These are phyloP conservation scores for Puntigrus tetrazona DNA, from an alignment of 2,113 vertebrate species.

Conservation along the genomic window DNA sequence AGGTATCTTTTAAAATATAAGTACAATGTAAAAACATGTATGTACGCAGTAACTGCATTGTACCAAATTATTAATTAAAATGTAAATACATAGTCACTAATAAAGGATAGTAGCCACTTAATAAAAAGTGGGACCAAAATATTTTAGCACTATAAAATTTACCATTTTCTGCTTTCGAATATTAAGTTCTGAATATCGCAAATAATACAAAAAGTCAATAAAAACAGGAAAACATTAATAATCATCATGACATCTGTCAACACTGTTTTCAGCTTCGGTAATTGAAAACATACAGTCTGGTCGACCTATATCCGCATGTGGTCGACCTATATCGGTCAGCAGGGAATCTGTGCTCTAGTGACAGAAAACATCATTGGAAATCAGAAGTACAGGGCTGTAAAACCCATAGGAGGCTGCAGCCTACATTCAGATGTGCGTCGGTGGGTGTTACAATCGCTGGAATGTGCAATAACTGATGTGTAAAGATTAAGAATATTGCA, in stretches of 20 bases:
- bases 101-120: too few relatives aligned
- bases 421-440: slow-evolving; percentile 1
- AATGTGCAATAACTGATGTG: not conserved
- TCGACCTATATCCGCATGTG: not conserved
- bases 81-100: too few relatives aligned
- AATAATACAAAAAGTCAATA: not conserved
- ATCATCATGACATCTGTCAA: not conserved
- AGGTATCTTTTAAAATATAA: too few relatives aligned
- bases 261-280: not conserved
- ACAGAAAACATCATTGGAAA: not conserved
- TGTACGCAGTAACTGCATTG: too few relatives aligned
- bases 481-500: not conserved
- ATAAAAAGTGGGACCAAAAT: too few relatives aligned
- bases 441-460: slow-evolving; percentile 14
- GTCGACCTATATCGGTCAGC: not conserved
- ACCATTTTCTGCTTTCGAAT: not conserved
- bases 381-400: not conserved
- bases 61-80: too few relatives aligned
- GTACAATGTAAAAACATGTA: too few relatives aligned
- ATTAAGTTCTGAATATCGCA: not conserved
- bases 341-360: not conserved
- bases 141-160: not conserved
- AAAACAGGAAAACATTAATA: not conserved
- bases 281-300: not conserved
- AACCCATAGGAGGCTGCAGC: not conserved